phyloP scores from a whole-genome alignment of 2,888 invertebrate species.

The Sinopyrophorus schimmeli region DNA sequence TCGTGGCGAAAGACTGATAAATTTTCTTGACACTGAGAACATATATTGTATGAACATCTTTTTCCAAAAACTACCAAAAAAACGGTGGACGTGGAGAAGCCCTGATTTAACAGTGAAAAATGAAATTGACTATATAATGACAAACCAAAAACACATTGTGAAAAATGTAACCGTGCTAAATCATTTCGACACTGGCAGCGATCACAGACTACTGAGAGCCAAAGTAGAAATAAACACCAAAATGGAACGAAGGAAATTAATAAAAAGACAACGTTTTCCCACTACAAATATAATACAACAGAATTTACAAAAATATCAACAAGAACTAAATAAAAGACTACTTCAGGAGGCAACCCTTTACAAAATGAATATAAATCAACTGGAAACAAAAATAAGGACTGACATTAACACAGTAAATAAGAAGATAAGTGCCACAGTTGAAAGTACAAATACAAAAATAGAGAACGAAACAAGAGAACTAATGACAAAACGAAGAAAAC shows the following conservation, averaged over 20 bases:
- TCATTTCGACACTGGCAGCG: slow-evolving; percentile 1
- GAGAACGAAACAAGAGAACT: no score
- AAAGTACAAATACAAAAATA: no score
- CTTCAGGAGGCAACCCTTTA: background rate
- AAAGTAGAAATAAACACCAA: slow-evolving; percentile 1
- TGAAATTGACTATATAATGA: slow-evolving; percentile 1
- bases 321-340: background rate
- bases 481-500: no score
- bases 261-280: background rate
- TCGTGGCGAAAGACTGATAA: background rate
- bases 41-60: background rate
- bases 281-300: background rate
- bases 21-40: background rate
- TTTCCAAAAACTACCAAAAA: background rate
- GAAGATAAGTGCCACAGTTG: background rate
- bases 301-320: background rate
- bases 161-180: background rate
- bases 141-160: background rate
- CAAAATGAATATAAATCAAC: background rate
- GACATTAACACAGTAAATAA: background rate
- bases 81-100: background rate
- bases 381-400: background rate
- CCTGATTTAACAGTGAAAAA: background rate
- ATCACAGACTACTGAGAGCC: background rate
- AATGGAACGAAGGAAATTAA: background rate